A percentile compares a stretch with the other conserved stretches of the same genome.
These are phyloP conservation scores for Tachysurus vachellii DNA, from an alignment of 2,113 vertebrate species.

Conservation along the genomic window DNA sequence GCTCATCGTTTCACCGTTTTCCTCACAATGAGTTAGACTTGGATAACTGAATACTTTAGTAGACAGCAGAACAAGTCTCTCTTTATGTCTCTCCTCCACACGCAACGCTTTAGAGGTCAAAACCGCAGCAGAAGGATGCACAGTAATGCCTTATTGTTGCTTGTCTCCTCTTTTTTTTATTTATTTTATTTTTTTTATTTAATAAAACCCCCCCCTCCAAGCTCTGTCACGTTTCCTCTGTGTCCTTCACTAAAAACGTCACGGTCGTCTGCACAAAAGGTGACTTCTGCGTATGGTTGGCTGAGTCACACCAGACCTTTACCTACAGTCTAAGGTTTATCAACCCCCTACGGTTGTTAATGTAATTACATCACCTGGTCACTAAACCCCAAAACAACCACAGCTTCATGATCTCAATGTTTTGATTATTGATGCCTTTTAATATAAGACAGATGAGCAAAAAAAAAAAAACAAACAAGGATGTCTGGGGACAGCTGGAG, in stretches of 20 bases:
- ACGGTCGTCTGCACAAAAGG: constrained; percentile 12
- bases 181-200: too few relatives aligned
- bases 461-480: background rate
- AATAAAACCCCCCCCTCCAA: background rate
- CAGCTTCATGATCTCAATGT: background rate
- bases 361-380: background rate
- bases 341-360: background rate
- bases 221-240: background rate
- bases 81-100: constrained; percentile 34
- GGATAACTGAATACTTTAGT: constrained; percentile 22
- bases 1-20: background rate
- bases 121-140: constrained; percentile 31
- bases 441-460: background rate
- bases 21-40: background rate
- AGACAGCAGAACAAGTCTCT: constrained; percentile 32
- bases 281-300: constrained; percentile 13
- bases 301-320: constrained; percentile 15
- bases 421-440: background rate
- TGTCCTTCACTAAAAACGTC: background rate
- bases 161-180: constrained; percentile 1
- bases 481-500: background rate
- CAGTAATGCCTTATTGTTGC: constrained; percentile 41
- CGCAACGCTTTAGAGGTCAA: background rate
- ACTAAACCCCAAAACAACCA: background rate
- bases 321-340: constrained; percentile 31